These are phyloP conservation scores for Heliconius hermathena DNA, from an alignment of 1,140 invertebrate genomes.

Conservation along the genomic window DNA sequence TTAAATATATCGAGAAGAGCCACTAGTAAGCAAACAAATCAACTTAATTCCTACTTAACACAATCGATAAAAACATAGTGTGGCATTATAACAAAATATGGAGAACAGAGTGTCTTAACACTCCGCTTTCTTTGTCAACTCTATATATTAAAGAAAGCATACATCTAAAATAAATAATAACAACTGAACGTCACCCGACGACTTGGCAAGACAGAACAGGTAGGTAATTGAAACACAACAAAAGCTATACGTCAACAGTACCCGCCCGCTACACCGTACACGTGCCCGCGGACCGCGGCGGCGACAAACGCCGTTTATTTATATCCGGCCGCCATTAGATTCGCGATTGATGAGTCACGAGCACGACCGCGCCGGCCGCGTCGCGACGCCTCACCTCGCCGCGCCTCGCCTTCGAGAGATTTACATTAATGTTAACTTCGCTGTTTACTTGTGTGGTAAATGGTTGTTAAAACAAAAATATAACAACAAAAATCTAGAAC, in stretches of 20 bases:
- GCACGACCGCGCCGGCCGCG: not conserved
- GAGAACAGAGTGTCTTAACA: too few species aligned
- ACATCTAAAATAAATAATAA: not conserved
- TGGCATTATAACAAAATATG: too few species aligned
- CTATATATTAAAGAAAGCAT: too few species aligned
- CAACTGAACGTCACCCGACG: not conserved
- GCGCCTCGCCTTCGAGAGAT: not conserved
- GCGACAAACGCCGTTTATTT: conserved; percentile 27
- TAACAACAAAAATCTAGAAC: too few species aligned
- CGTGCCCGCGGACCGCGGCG: not conserved
- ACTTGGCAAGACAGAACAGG: conserved; percentile 1
- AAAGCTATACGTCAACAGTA: conserved; percentile 8
- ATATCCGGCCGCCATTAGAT: conserved; percentile 21
- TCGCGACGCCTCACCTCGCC: not conserved
- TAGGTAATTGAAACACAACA: conserved; percentile 8
- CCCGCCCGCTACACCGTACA: conserved; percentile 8
- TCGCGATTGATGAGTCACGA: conserved; percentile 17
- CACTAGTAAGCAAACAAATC: too few species aligned
- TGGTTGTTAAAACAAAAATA: too few species aligned
- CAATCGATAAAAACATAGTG: too few species aligned
- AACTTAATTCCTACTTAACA: too few species aligned
- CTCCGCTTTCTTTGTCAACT: too few species aligned
- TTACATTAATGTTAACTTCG: not conserved
- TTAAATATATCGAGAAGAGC: too few species aligned
- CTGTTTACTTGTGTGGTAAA: not conserved